phyloP scores from a whole-genome alignment of 2,888 invertebrate genomes.

The Scelioninae gen. 2 region DNA sequence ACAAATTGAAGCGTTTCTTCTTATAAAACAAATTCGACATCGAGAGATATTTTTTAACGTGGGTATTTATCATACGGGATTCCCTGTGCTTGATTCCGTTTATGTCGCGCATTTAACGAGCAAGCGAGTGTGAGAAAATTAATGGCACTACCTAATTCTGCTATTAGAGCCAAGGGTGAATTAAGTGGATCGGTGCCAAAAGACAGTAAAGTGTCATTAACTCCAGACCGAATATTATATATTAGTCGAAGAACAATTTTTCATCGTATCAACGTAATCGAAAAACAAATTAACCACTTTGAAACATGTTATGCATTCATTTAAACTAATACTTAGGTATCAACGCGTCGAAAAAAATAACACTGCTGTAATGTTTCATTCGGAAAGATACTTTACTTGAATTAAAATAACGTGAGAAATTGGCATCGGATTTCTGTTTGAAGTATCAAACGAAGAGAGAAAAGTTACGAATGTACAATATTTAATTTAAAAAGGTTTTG shows the following conservation, averaged over 20 bases:
- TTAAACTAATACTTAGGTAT: too few relatives aligned
- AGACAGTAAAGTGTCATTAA: conserved; percentile 51
- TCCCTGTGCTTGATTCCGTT: conserved; percentile 30
- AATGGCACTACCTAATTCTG: conserved; percentile 54
- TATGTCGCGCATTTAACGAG: conserved; percentile 40
- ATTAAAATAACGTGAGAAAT: too few relatives aligned
- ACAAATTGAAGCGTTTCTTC: conserved; percentile 24
- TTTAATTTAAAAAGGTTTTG: too few relatives aligned
- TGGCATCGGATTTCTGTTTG: too few relatives aligned
- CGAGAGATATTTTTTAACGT: conserved; percentile 1
- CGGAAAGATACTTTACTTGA: too few relatives aligned
- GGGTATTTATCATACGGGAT: conserved; percentile 32
- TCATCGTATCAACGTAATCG: background rate
- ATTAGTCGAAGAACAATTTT: background rate
- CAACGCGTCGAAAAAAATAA: too few relatives aligned
- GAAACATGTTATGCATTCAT: background rate
- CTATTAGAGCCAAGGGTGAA: conserved; percentile 60
- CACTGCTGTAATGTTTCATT: background rate
- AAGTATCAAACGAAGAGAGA: too few relatives aligned
- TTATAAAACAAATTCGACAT: conserved; percentile 19
- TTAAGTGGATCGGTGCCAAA: conserved; percentile 57
- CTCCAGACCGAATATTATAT: conserved; percentile 24
- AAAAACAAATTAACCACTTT: background rate
- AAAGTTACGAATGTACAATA: too few relatives aligned
- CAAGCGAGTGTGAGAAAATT: conserved; percentile 51